Conservation (phyloP, 2,888 invertebrate species). For the Dynastes grantii region DNA sequence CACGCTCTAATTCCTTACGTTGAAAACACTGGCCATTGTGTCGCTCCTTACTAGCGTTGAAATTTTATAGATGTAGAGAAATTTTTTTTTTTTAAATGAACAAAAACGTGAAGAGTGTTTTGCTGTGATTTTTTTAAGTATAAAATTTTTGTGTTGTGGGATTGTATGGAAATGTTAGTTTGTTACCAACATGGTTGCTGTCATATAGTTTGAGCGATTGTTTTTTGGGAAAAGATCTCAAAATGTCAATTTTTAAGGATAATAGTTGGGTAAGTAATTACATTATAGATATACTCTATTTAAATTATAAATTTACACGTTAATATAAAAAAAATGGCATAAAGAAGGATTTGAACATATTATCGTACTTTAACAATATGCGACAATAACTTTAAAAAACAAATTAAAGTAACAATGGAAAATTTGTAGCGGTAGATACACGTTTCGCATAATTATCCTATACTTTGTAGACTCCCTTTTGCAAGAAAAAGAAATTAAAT, state of each 20-base stretch:
- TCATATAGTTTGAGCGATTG: constrained; percentile 18
- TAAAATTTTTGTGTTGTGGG: constrained; percentile 6
- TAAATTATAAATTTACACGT: not conserved
- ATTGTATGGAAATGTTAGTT: constrained; percentile 1
- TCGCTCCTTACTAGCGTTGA: not conserved
- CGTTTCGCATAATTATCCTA: no score
- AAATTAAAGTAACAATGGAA: no score
- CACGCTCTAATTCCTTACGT: constrained; percentile 34
- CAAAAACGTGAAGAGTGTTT: constrained; percentile 7
- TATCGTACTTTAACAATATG: no score
- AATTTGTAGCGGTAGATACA: no score
- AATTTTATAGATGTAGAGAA: constrained; percentile 1
- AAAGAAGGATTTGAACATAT: no score
- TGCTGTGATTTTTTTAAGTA: constrained; percentile 15
- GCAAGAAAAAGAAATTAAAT: no score
- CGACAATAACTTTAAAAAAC: no score
- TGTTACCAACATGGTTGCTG: not conserved
- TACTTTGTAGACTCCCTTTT: no score
- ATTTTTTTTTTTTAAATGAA: constrained; percentile 2
- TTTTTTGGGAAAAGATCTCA: not conserved
- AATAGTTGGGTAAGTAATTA: constrained; percentile 74
- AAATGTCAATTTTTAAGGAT: constrained; percentile 75
- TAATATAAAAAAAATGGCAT: no score
- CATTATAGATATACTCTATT: not conserved
- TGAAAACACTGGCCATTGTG: constrained; percentile 23